Conservation (phyloP, 2,113 vertebrate species). For the Pantherophis guttatus region DNA sequence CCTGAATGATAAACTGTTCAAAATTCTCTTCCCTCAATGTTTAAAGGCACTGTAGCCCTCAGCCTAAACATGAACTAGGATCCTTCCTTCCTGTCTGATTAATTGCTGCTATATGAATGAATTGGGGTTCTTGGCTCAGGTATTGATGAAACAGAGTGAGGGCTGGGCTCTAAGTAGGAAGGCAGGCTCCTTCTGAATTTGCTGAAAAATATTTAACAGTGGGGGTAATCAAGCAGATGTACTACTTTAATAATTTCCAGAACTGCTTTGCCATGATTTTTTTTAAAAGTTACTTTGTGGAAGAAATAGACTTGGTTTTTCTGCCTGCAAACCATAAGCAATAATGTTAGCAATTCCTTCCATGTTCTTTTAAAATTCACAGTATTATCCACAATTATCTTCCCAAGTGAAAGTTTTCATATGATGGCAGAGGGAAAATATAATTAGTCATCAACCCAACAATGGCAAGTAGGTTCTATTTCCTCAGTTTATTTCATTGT, state of each 20-base stretch:
- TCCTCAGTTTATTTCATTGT: background rate
- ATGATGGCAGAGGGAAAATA: background rate
- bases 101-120: background rate
- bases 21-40: background rate
- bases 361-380: background rate
- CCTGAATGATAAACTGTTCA: background rate
- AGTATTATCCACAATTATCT: constrained; percentile 22
- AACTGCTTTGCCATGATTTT: background rate
- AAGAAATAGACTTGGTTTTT: constrained; percentile 6
- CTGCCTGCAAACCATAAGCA: background rate
- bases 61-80: background rate
- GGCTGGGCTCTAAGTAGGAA: constrained; percentile 21
- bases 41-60: background rate
- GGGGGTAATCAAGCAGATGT: constrained; percentile 40
- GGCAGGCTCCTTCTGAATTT: background rate
- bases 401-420: constrained; percentile 16
- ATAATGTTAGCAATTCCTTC: background rate
- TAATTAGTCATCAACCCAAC: background rate
- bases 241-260: constrained; percentile 10
- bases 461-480: background rate
- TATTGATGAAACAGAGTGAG: constrained; percentile 5
- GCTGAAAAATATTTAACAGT: constrained; percentile 1
- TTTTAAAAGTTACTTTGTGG: background rate
- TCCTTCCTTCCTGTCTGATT: constrained; percentile 17
- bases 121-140: constrained; percentile 16